Evolutionary conservation across 2,888 invertebrate genomes (phyloP).

Genomic region (Melipona bicolor): DNA sequence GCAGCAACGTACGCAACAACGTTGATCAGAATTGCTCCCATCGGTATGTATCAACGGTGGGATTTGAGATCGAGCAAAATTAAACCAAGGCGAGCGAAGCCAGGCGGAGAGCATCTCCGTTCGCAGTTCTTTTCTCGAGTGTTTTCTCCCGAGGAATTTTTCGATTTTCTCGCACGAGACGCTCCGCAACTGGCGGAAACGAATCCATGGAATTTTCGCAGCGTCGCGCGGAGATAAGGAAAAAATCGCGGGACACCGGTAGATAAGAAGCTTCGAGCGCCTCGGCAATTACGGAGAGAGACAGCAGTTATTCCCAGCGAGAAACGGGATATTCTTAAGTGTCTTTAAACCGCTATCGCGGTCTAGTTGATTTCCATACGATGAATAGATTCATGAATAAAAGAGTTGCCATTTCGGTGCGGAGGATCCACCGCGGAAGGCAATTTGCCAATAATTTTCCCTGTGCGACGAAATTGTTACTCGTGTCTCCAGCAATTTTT

Average conservation of each 20-base stretch:
- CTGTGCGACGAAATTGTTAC: slow-evolving; percentile 14
- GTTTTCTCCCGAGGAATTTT: slow-evolving; percentile 9
- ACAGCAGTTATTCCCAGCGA: slow-evolving; percentile 26
- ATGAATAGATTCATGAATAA: slow-evolving; percentile 67
- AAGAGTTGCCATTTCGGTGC: slow-evolving; percentile 37
- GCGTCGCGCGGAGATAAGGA: neutral
- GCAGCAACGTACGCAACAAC: slow-evolving; percentile 4
- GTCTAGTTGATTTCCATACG: slow-evolving; percentile 57
- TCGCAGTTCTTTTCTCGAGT: slow-evolving; percentile 1
- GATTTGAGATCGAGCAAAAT: no score
- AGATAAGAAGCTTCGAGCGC: slow-evolving; percentile 28
- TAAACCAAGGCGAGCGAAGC: neutral
- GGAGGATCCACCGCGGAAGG: slow-evolving; percentile 11
- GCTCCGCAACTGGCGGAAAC: neutral
- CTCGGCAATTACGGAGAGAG: slow-evolving; percentile 47
- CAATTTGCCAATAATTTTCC: slow-evolving; percentile 62
- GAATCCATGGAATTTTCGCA: slow-evolving; percentile 13
- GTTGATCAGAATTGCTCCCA: slow-evolving; percentile 2
- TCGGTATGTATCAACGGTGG: neutral
- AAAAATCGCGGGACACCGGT: slow-evolving; percentile 17
- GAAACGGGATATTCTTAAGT: slow-evolving; percentile 41
- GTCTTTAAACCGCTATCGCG: slow-evolving; percentile 46
- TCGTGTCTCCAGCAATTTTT: neutral
- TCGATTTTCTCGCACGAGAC: slow-evolving; percentile 14
- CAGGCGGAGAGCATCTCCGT: slow-evolving; percentile 7